Conservation (phyloP, 1,140 invertebrate species). For the Brachionus calyciflorus region DNA sequence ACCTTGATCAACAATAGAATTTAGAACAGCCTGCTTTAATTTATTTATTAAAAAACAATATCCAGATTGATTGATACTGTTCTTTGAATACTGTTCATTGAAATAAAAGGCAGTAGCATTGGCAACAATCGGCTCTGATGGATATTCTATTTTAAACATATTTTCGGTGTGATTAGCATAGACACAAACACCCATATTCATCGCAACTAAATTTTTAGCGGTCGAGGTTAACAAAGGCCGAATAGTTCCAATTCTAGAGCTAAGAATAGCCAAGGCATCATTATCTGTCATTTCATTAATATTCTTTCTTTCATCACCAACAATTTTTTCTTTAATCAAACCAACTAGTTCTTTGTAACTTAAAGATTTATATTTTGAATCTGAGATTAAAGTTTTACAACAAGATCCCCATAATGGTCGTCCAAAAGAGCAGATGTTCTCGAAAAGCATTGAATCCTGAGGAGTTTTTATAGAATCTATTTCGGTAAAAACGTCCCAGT, state of each 20-base stretch:
- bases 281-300: neutral
- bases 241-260: neutral
- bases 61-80: neutral
- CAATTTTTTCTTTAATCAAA: neutral
- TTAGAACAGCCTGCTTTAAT: neutral
- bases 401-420: conserved; percentile 2
- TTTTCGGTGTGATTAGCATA: neutral
- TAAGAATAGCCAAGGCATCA: conserved; percentile 16
- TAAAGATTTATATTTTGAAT: neutral
- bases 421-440: conserved; percentile 14
- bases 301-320: neutral
- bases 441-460: neutral
- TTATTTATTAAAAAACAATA: neutral
- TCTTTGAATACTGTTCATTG: neutral
- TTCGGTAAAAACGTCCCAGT: conserved; percentile 9
- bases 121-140: neutral
- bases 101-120: neutral
- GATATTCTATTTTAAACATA: conserved; percentile 25
- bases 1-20: conserved; percentile 20
- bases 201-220: neutral
- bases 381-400: neutral
- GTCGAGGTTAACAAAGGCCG: neutral
- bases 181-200: conserved; percentile 4
- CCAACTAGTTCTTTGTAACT: neutral
- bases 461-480: neutral